Evolutionary conservation across 2,113 vertebrate species (phyloP).

Genomic region (Heterocephalus glaber): DNA sequence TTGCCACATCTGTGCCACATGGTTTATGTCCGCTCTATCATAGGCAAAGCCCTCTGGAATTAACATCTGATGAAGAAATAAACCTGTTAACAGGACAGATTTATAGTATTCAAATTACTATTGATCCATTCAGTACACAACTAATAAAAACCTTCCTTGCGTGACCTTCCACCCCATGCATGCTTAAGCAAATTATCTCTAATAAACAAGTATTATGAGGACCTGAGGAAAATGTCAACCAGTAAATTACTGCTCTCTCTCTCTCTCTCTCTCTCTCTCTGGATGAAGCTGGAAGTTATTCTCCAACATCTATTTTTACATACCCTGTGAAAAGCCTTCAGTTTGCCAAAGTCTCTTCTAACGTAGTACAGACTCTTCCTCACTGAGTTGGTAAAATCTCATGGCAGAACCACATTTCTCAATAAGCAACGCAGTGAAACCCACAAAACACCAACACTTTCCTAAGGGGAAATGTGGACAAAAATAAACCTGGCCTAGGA

Average conservation of each 20-base stretch:
- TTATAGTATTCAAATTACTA: conserved; percentile 84
- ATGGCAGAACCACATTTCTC: not conserved
- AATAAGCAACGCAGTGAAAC: not conserved
- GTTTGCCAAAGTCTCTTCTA: not conserved
- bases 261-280: not conserved
- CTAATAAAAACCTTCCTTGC: conserved; percentile 75
- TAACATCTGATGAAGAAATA: conserved; percentile 84
- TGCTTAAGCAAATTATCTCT: conserved; percentile 83
- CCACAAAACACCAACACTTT: not conserved
- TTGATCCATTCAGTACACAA: conserved; percentile 77
- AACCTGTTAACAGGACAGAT: conserved; percentile 83
- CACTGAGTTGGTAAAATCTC: not conserved
- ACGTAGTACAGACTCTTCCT: not conserved
- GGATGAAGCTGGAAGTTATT: not conserved
- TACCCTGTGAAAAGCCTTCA: not conserved
- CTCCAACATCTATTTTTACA: not conserved
- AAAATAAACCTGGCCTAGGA: not conserved
- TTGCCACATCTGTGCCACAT: not conserved
- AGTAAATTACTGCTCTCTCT: conserved; percentile 57
- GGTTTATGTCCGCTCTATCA: conserved; percentile 54
- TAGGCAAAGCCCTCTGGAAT: conserved; percentile 72
- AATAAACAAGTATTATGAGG: conserved; percentile 80
- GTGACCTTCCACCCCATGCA: conserved; percentile 75
- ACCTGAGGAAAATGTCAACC: conserved; percentile 76
- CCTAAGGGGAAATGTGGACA: not conserved